Conservation (phyloP, 2,797 vertebrate species). For the Schizopygopsis malacanthus region DNA sequence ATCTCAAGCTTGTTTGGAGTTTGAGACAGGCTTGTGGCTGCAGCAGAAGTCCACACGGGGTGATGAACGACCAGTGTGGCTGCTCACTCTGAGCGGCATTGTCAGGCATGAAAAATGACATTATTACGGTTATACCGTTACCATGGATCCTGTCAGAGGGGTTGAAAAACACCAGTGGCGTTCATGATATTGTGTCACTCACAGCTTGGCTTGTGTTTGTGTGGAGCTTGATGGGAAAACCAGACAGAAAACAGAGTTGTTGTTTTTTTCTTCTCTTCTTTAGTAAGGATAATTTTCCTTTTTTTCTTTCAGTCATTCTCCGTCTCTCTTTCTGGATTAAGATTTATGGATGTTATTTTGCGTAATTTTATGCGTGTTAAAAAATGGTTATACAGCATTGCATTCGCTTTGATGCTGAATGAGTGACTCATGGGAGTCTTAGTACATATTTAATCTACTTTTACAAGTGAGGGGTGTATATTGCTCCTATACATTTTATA, state of each 20-base stretch:
- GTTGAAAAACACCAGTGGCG: constrained; percentile 53
- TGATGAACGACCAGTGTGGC: constrained; percentile 58
- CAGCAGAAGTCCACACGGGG: constrained; percentile 14
- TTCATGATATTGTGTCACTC: constrained; percentile 31
- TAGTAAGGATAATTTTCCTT: neutral
- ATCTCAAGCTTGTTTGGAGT: constrained; percentile 28
- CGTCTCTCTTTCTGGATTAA: neutral
- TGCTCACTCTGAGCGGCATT: constrained; percentile 51
- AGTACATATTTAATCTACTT: constrained; percentile 13
- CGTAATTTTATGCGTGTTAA: neutral
- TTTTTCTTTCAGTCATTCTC: neutral
- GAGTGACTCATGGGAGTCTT: constrained; percentile 3
- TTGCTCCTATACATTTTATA: constrained; percentile 1
- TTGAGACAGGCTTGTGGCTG: constrained; percentile 21
- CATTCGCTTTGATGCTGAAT: constrained; percentile 14
- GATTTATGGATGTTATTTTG: constrained; percentile 9
- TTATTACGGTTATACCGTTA: constrained; percentile 61
- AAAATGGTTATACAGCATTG: neutral
- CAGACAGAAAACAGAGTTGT: neutral
- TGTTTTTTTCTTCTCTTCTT: neutral
- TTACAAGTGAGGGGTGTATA: neutral
- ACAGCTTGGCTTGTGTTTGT: constrained; percentile 17
- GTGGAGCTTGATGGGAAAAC: constrained; percentile 14
- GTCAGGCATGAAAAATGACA: constrained; percentile 61
- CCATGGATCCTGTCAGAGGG: constrained; percentile 54